Evolutionary conservation across 2,113 vertebrate genomes (phyloP).

Genomic region (Agapornis roseicollis): DNA sequence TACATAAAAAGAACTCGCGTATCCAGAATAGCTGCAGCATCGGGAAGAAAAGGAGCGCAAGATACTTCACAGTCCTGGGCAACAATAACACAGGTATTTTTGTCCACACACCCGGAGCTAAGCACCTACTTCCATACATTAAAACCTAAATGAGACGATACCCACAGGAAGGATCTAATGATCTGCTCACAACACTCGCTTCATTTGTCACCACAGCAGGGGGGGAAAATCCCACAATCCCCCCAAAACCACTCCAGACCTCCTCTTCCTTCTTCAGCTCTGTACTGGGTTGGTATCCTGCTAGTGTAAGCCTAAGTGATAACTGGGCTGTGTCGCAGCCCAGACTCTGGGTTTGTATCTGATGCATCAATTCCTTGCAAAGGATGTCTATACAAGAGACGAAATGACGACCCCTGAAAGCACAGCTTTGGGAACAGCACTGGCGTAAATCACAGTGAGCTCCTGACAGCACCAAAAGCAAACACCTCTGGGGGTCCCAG

Average conservation of each 20-base stretch:
- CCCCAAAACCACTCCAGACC: accelerated
- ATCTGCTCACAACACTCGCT: neutral
- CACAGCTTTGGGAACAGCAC: neutral
- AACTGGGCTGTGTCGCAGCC: neutral
- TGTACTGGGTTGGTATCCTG: neutral
- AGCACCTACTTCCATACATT: neutral
- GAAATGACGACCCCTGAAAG: neutral
- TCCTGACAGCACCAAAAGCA: neutral
- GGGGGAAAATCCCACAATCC: accelerated
- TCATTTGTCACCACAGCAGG: neutral
- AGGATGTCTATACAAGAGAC: neutral
- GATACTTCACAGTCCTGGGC: too few species aligned
- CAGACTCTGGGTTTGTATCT: neutral
- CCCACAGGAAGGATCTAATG: neutral
- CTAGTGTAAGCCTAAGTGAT: accelerated
- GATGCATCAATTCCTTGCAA: neutral
- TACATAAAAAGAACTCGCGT: neutral
- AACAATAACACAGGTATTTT: too few species aligned
- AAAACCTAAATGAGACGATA: neutral
- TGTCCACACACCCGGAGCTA: neutral
- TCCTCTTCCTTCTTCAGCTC: neutral
- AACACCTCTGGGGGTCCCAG: neutral
- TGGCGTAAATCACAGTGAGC: accelerated
- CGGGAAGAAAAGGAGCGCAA: neutral
- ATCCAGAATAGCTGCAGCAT: neutral